Evolutionary conservation across 1,140 invertebrate genomes (phyloP).

Genomic region (Drosophila subpulchrella): DNA sequence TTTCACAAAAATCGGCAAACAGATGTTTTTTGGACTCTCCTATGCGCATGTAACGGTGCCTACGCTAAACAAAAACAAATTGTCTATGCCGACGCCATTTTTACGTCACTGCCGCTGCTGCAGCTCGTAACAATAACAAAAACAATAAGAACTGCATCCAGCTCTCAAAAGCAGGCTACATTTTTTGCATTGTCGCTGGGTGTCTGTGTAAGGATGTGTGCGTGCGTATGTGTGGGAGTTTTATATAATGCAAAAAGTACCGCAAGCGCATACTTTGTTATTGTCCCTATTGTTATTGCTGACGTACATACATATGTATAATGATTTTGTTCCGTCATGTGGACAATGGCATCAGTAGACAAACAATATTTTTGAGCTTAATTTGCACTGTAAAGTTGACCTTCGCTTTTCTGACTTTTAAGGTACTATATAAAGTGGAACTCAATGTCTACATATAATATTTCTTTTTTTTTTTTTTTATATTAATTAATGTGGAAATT

Average conservation of each 20-base stretch:
- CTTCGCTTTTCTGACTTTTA: slow-evolving; percentile 7
- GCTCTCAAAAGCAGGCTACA: slow-evolving; percentile 62
- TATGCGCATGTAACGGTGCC: slow-evolving; percentile 65
- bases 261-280: slow-evolving; percentile 40
- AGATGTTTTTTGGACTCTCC: slow-evolving; percentile 60
- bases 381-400: slow-evolving; percentile 10
- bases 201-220: neutral
- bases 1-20: slow-evolving; percentile 49
- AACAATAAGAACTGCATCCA: slow-evolving; percentile 55
- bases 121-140: slow-evolving; percentile 37
- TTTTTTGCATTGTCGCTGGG: slow-evolving; percentile 4
- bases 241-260: slow-evolving; percentile 40
- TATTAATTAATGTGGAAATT: too few relatives aligned
- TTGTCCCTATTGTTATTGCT: slow-evolving; percentile 19
- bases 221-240: slow-evolving; percentile 16
- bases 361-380: slow-evolving; percentile 21
- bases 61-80: slow-evolving; percentile 80
- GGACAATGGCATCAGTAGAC: slow-evolving; percentile 4
- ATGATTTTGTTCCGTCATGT: slow-evolving; percentile 56
- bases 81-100: slow-evolving; percentile 52
- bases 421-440: too few relatives aligned
- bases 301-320: too few relatives aligned
- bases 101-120: slow-evolving; percentile 59
- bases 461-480: too few relatives aligned
- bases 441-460: too few relatives aligned